phyloP scores from a whole-genome alignment of 2,888 invertebrate species.

The Spicauda simplicius region DNA sequence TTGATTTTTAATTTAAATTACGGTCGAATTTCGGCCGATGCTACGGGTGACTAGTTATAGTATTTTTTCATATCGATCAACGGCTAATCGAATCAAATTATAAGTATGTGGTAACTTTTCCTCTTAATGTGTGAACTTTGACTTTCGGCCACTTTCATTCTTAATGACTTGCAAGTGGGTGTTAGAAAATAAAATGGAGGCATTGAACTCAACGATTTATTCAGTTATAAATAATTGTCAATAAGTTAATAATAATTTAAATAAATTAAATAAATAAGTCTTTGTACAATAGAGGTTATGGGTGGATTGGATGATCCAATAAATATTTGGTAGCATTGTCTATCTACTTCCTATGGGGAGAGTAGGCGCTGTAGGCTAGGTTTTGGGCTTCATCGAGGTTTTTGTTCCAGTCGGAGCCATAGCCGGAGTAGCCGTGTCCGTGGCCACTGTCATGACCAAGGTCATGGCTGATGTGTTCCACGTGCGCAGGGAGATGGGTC shows the following conservation, averaged over 20 bases:
- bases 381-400: conserved; percentile 88
- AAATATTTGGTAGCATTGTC: conserved; percentile 49
- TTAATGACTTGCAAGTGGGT: conserved; percentile 34
- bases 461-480: conserved; percentile 78
- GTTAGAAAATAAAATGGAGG: conserved; percentile 28
- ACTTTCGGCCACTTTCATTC: conserved; percentile 38
- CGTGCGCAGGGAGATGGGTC: conserved; percentile 86
- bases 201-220: conserved; percentile 56
- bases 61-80: conserved; percentile 12
- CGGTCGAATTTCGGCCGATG: too few species aligned
- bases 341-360: conserved; percentile 64
- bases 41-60: too few species aligned
- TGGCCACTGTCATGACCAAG: conserved; percentile 59
- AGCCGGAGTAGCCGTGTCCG: conserved; percentile 61
- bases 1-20: too few species aligned
- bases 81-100: not conserved
- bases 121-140: conserved; percentile 22
- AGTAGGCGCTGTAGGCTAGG: conserved; percentile 88
- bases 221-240: conserved; percentile 46
- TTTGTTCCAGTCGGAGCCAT: conserved; percentile 78
- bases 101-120: conserved; percentile 13
- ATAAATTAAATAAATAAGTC: conserved; percentile 74
- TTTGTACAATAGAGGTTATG: conserved; percentile 75
- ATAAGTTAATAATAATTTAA: conserved; percentile 75
- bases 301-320: conserved; percentile 27